phyloP scores from a whole-genome alignment of 2,888 invertebrate genomes.

The Nephrocerus scutellatus region DNA sequence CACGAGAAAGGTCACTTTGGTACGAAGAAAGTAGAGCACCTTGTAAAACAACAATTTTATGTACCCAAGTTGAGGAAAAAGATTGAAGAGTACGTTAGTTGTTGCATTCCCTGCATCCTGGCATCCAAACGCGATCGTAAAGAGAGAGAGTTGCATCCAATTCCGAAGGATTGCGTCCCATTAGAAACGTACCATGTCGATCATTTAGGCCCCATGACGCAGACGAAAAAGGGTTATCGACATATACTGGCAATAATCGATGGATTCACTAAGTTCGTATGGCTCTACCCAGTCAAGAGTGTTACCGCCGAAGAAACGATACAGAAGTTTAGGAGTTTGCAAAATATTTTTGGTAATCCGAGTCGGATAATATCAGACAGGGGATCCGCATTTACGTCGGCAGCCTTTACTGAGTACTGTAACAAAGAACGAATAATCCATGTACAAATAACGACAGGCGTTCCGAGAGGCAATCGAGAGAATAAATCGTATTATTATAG shows the following conservation, averaged over 20 bases:
- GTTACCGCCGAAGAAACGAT: constrained; percentile 32
- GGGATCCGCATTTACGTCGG: constrained; percentile 31
- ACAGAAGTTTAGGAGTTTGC: constrained; percentile 28
- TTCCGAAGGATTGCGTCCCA: constrained; percentile 19
- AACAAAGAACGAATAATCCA: constrained; percentile 33
- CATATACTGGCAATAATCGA: constrained; percentile 37
- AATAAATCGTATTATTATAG: too few species aligned
- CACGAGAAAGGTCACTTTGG: too few species aligned
- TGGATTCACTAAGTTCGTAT: constrained; percentile 38
- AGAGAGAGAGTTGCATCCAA: constrained; percentile 20
- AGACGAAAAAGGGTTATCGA: constrained; percentile 26
- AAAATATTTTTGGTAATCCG: constrained; percentile 39
- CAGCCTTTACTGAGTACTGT: constrained; percentile 35
- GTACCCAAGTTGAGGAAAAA: too few species aligned
- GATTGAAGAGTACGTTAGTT: too few species aligned
- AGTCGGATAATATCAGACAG: constrained; percentile 34
- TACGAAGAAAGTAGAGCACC: too few species aligned
- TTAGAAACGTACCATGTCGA: constrained; percentile 30
- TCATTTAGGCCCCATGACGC: constrained; percentile 36
- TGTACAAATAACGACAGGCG: constrained; percentile 23
- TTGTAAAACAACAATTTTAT: too few species aligned
- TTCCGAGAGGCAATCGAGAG: constrained; percentile 38
- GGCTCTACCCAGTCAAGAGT: constrained; percentile 36
- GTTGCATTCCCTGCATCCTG: too few species aligned
- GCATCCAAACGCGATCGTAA: too few species aligned